phyloP scores from a whole-genome alignment of 2,113 vertebrate genomes.

The Brienomyrus longianalis region DNA sequence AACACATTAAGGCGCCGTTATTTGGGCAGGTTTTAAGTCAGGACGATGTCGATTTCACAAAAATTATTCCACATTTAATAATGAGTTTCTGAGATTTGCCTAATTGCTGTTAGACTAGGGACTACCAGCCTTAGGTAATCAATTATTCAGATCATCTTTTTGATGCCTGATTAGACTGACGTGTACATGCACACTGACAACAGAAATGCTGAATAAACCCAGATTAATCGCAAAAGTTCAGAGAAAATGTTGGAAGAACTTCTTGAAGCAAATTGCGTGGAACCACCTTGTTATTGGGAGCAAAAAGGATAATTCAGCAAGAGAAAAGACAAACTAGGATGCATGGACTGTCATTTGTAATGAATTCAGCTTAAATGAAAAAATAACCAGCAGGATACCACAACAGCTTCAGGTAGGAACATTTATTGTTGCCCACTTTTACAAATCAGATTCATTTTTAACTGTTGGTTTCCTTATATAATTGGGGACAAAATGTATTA shows the following conservation, averaged over 20 bases:
- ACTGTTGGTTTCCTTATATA: not conserved
- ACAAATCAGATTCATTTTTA: conserved; percentile 12
- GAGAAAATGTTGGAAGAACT: not conserved
- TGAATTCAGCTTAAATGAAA: not conserved
- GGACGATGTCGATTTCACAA: not conserved
- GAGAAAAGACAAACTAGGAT: not conserved
- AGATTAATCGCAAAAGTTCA: not conserved
- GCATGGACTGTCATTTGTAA: not conserved
- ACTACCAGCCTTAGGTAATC: not conserved
- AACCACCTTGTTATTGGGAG: not conserved
- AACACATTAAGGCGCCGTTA: not conserved
- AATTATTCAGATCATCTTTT: not conserved
- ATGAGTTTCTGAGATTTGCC: not conserved
- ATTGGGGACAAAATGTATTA: not conserved
- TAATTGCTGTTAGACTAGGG: not conserved
- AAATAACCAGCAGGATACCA: not conserved
- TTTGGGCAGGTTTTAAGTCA: not conserved
- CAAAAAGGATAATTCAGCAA: not conserved
- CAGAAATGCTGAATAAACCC: not conserved
- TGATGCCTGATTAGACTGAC: conserved; percentile 1
- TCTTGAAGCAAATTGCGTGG: not conserved
- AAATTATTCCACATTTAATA: not conserved
- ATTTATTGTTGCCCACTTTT: conserved; percentile 10
- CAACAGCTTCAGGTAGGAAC: not conserved
- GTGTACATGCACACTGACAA: not conserved